Evolutionary conservation across 2,113 vertebrate genomes (phyloP).

Genomic region (Pteruthius melanotis): DNA sequence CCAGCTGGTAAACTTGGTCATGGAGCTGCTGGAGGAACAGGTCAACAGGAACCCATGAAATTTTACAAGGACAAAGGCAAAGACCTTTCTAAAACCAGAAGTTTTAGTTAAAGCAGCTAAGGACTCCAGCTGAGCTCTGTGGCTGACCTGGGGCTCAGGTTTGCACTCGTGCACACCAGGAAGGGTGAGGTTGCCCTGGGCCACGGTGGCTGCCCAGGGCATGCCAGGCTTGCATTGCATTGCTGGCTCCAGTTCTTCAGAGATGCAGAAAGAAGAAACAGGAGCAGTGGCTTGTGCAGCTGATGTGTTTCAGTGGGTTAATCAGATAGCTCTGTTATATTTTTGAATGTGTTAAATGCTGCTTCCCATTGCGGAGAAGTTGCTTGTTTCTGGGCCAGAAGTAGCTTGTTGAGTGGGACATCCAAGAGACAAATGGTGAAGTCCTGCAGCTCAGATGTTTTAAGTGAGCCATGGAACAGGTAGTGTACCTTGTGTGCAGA

Average conservation of each 20-base stretch:
- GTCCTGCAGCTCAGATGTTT: background rate
- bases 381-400: background rate
- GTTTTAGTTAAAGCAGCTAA: background rate
- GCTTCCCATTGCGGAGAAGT: background rate
- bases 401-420: background rate
- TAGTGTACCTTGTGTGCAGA: background rate
- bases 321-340: background rate
- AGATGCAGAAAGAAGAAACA: background rate
- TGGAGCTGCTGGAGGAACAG: background rate
- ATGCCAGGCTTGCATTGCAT: background rate
- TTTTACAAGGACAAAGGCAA: background rate
- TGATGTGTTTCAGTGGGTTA: background rate
- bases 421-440: background rate
- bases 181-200: background rate
- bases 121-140: background rate
- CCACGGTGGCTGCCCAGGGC: background rate
- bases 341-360: background rate
- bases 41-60: background rate
- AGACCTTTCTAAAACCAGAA: background rate
- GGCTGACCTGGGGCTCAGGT: background rate
- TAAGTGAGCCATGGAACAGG: background rate
- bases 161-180: fast-evolving
- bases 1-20: background rate
- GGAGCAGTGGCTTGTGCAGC: background rate
- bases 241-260: background rate